Base-by-base conservation (phyloP, 2,797 vertebrate species). In the Helicolenus hilgendorfi region DNA sequence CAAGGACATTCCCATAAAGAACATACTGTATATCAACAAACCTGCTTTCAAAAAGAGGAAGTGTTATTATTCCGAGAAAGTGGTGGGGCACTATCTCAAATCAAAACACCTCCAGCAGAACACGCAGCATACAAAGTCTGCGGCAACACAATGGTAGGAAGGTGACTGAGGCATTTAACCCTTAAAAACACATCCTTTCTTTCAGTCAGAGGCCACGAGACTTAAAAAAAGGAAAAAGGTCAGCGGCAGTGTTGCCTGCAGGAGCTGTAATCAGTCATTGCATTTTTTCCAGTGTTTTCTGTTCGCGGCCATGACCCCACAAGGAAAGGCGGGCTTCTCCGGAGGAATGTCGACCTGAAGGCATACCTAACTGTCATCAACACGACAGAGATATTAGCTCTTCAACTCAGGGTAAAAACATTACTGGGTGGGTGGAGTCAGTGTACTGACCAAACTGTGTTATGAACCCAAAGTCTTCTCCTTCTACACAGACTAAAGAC, bases 111-210 rank as follows among this genome's bases (percentile, higher is more conserved):
- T 85, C 36, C 45, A 26, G 26, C 26, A 60, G 26, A 31, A 63
- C 15, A 63, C 2, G 5, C 27, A 63, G 31, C 56, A 68, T 26
- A 73, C 60, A 64, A 8, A 74, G 71, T 67, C 72, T 73, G 55
- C 56, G 49, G 71, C 6, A 8, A 63, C 71, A 96, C 94, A 97
- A 96, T 94, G 33, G 69, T 13, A 82, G 96, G 95, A 96, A 94
- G 92, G 72, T 76, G 81, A 70, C 70, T 9, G 59, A 85, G 26
- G 59, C 33, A 70, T 86, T 84, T 65, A 53, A 80, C 65, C 56
- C 35, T 31, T 56, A 33, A 84, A 84, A 81, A 91, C 75, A 94
- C 85, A 86, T 86, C 84, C 75, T 88, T 56, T 84, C 41, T 74
- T 33, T 58, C 33, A 36, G 31, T 35, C 14, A 71, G 60, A 79